These are phyloP conservation scores for Macaria liturata DNA, from an alignment of 2,888 invertebrate species.

Conservation along the genomic window DNA sequence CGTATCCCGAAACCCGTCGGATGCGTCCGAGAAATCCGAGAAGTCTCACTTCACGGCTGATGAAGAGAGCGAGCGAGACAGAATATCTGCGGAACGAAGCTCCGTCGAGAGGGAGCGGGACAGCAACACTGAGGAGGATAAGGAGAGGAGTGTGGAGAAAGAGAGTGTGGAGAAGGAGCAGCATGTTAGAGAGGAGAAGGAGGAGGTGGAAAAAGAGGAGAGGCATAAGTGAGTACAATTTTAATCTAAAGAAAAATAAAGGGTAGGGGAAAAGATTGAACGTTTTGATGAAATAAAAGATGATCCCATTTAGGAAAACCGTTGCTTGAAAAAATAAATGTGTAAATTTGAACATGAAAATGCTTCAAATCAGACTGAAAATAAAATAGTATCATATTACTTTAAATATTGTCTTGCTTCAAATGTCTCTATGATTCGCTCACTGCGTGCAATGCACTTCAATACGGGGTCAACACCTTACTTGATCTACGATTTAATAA, in stretches of 20 bases:
- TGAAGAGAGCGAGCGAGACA: constrained; percentile 44
- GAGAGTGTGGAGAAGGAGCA: constrained; percentile 15
- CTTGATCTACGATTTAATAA: too few relatives aligned
- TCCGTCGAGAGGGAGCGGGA: constrained; percentile 40
- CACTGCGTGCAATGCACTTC: too few relatives aligned
- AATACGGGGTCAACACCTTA: too few relatives aligned
- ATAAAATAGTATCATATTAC: too few relatives aligned
- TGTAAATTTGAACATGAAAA: too few relatives aligned
- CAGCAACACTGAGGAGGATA: constrained; percentile 31
- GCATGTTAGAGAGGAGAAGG: constrained; percentile 38
- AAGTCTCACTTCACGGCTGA: constrained; percentile 41
- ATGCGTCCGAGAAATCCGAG: constrained; percentile 62
- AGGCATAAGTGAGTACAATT: constrained; percentile 51
- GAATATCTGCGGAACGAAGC: constrained; percentile 36
- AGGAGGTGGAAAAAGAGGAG: constrained; percentile 42
- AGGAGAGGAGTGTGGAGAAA: constrained; percentile 33
- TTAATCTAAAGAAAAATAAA: not conserved
- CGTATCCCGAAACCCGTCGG: constrained; percentile 74
- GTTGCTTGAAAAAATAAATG: too few relatives aligned
- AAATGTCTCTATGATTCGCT: too few relatives aligned
- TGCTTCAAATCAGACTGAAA: too few relatives aligned
- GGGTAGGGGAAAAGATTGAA: too few relatives aligned
- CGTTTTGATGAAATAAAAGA: too few relatives aligned
- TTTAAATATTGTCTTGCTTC: too few relatives aligned
- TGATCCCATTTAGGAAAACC: too few relatives aligned